Evolutionary conservation across 2,888 invertebrate species (phyloP).

Genomic region (Epicampocera succincta): DNA sequence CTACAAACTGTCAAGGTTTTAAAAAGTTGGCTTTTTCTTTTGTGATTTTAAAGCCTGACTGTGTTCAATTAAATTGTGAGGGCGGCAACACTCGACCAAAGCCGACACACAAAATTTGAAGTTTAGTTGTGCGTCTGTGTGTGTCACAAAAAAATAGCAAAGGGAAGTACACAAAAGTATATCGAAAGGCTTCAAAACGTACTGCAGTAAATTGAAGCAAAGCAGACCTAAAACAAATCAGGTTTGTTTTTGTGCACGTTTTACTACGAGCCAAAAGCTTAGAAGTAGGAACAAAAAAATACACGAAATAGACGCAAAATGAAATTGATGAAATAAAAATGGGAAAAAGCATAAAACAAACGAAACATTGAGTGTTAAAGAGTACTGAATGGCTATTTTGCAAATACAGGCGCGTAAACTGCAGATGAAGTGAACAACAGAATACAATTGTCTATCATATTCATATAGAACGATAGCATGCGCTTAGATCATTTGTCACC

Average conservation of each 20-base stretch:
- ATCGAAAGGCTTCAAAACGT: slow-evolving; percentile 2
- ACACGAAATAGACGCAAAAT: slow-evolving; percentile 34
- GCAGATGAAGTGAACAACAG: background rate
- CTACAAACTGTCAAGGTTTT: too few species aligned
- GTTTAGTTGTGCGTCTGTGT: too few species aligned
- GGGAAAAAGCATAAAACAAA: background rate
- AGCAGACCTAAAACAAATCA: slow-evolving; percentile 14
- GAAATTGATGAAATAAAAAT: slow-evolving; percentile 15
- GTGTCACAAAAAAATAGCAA: slow-evolving; percentile 21
- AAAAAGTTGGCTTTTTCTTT: too few species aligned
- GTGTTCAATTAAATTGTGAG: too few species aligned
- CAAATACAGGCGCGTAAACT: slow-evolving; percentile 67
- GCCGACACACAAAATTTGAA: too few species aligned
- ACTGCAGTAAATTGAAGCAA: slow-evolving; percentile 33
- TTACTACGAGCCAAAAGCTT: slow-evolving; percentile 48
- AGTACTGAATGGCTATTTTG: slow-evolving; percentile 48
- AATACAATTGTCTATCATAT: slow-evolving; percentile 32
- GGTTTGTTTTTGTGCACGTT: slow-evolving; percentile 51
- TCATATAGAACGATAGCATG: slow-evolving; percentile 46
- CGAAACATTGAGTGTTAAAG: background rate
- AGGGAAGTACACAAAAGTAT: background rate
- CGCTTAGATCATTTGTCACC: slow-evolving; percentile 29
- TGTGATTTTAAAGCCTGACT: too few species aligned
- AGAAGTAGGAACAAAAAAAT: slow-evolving; percentile 12
- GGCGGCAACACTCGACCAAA: too few species aligned